Base-by-base conservation (phyloP, 64 coral and sea anemone species). In the Platygyra sinensis region DNA sequence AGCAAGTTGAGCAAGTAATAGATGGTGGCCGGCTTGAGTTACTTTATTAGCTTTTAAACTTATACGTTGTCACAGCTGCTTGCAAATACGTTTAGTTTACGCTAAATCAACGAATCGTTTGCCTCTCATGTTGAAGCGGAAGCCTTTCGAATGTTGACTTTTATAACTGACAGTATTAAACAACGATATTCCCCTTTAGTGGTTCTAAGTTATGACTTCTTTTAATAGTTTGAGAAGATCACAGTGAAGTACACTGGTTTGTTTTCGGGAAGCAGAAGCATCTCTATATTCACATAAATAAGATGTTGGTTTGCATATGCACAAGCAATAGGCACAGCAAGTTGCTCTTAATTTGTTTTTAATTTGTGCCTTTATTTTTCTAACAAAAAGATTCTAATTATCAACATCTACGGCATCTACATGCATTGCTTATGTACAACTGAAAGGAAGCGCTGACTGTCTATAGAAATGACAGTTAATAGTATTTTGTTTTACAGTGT, bases 21-120 rank as follows among this genome's bases (percentile, higher is more conserved):
- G 33, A 36, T 25, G 10, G 76, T 75, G 17, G 62, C 61, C 36
- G 51, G 8, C 3, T 78, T 55, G 9, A 27, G 10, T 78, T 78
- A 0, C 9, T 7, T 19, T 11, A 42, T 36, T 30, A 30, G 36
- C 22, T 78, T 36, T 14, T 36, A 16, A 49, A 78, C 49, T 30
- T 8, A 32, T 31, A 67, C 17, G 14, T 60, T 83, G 51, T 30
- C 80, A 83, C 54, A 62, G 80, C 80, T 83, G 54, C 52, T 67
- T 86, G 42, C 83, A 52, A 72, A 6, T 11, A 78, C 24, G 76
- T 57, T 57, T 57, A 57, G 10, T 57, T 13, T 57, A 14, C 11
- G 15, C 15, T 57, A 16, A 36, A 10, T 36, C 18, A 49, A 42
- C 11, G 30, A 55, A 9, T 78, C 22, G 10, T 8, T 10, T n/a